Evolutionary conservation across 1,140 invertebrate genomes (phyloP), one percentile per base, ranked within the genome.

Genomic region (Zaprionus ornatus): DNA sequence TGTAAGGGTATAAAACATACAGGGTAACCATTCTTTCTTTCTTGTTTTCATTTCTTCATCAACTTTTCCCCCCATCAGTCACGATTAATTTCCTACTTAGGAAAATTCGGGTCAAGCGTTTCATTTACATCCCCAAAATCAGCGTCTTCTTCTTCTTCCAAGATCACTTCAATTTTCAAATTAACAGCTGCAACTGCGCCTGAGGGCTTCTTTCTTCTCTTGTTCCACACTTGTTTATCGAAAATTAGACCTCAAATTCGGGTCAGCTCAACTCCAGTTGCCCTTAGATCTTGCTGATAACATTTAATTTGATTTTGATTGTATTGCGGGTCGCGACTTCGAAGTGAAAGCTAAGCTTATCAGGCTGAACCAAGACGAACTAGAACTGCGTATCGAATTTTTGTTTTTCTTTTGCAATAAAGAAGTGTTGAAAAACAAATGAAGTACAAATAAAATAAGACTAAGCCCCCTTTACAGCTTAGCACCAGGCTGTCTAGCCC

Each of bases 281-380:
- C n/a, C 25, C 50, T 69, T 55, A 37, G 65, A 79, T 75, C 71
- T 69, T 3, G 48, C 78, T 81, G 78, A 90, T 82, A 88, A 82
- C 63, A 63, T 74, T 56, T 84, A 84, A 88, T 81, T 88, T 60
- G 74, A 88, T 74, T 88, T 90, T 84, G 60, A 90, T 88, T 88
- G 69, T 74, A 83, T 62, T 82, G 78, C 56, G 70, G 66, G 72
- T 52, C 56, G 70, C 29, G 40, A 48, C 61, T 17, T 5, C 27
- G 17, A 72, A 75, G 66, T 70, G 62, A 64, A 78, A 82, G 80
- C 65, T 57, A 23, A 32, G 61, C 71, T 82, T 79, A 79, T 83
- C 80, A 83, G 59, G 1, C 21, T n/a, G 0, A 65, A n/a, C 48
- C 57, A 35, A 72, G 48, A 37, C 40, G 45, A 35, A 57, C 17